Base-by-base conservation (phyloP, 2,113 vertebrate species). In the Mirza zaza region DNA sequence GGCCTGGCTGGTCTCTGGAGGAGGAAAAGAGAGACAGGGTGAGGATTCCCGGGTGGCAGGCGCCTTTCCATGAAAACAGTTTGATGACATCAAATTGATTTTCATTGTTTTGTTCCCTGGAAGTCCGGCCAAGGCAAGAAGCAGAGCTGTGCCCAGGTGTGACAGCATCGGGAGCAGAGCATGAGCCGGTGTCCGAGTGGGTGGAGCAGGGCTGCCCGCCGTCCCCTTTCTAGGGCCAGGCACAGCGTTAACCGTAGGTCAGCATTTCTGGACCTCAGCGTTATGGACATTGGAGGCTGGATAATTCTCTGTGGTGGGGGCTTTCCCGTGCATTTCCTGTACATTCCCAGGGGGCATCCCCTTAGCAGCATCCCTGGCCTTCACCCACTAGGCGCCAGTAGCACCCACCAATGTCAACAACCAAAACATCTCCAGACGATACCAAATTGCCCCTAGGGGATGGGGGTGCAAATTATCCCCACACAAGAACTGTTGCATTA, bases 161-260 rank as follows among this genome's bases (percentile, higher is more conserved):
- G 48, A 25, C 0, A 5, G 6, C 0, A 13, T 25, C 13, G 8
- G 27, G 32, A 48, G 6, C 2, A 1, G 32, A 48, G 6, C 2
- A 1, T 17, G 45, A 6, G 0, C 5, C 0, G 1, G 15, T 5
- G 3, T 50, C 25, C 0, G 1, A 17, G 21, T 1, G 25, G 42
- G 2, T 0, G 36, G 20, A 73, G 2, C 36, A 23, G 25, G 67
- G 18, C 34, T 15, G 32, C 20, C 7, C 1, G 0, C 17, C 1
- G 4, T 18, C 10, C 6, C 68, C 7, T 1, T 1, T 2, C 29
- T 71, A 5, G 15, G 52, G 6, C 25, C 21, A 21, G 8, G 42
- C 14, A 8, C 18, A 0, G 0, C 12, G 12, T 20, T 15, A 9
- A 3, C 15, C 3, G 2, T 9, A 34, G 8, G 1, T 25, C 45